Conservation (phyloP, 1,140 invertebrate genomes). For the Drosophila lacertosa region DNA sequence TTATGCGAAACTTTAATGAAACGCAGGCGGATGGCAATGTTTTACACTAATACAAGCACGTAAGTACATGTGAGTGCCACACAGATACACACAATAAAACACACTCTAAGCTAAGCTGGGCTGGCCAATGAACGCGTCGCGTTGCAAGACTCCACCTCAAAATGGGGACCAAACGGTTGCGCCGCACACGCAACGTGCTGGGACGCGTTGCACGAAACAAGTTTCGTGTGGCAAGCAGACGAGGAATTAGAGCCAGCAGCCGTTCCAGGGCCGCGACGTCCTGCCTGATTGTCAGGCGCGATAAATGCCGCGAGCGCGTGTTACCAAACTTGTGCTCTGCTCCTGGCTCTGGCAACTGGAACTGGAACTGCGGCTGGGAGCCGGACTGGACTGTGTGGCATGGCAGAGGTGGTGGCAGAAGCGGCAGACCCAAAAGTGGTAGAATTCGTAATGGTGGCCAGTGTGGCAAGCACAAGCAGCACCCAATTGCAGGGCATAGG, state of each 20-base stretch:
- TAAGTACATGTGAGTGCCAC: neutral
- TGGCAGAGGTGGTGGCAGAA: conserved; percentile 42
- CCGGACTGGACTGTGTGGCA: conserved; percentile 15
- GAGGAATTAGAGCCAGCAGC: conserved; percentile 17
- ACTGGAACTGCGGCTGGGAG: conserved; percentile 11
- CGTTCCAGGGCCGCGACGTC: conserved; percentile 50
- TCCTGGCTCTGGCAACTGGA: conserved; percentile 22
- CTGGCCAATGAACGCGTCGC: conserved; percentile 60
- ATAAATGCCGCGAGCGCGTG: conserved; percentile 58
- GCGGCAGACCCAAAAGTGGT: conserved; percentile 57
- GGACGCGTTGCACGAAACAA: conserved; percentile 42
- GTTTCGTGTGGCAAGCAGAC: conserved; percentile 52
- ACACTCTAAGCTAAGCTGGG: neutral
- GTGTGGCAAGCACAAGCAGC: conserved; percentile 23
- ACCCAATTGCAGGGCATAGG: conserved; percentile 36
- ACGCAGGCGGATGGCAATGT: conserved; percentile 34
- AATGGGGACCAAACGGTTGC: conserved; percentile 58
- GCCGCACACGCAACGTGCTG: conserved; percentile 40
- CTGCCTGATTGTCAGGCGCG: conserved; percentile 68
- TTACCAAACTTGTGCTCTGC: conserved; percentile 50
- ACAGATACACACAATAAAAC: conserved; percentile 1
- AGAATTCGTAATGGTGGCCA: conserved; percentile 77
- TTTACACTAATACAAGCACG: conserved; percentile 16
- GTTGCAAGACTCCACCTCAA: conserved; percentile 72
- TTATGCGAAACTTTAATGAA: conserved; percentile 80